Evolutionary conservation across 1,140 invertebrate genomes (phyloP).

Genomic region (Drosophila grimshawi): DNA sequence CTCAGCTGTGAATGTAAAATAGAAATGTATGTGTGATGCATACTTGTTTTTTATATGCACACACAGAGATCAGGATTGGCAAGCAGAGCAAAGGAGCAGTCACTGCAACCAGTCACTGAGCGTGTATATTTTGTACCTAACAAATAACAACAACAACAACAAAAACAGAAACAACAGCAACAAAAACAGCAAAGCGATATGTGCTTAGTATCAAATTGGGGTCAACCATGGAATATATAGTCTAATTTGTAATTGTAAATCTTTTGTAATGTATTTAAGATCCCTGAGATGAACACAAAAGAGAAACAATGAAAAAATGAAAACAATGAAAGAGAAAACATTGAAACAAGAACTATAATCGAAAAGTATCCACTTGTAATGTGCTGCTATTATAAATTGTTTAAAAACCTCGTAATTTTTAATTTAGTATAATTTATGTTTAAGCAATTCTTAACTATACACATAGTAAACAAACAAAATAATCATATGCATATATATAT

Average conservation of each 20-base stretch:
- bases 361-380: conserved; percentile 22
- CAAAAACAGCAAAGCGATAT: conserved; percentile 18
- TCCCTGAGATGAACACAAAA: not conserved
- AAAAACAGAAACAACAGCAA: conserved; percentile 22
- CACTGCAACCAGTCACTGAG: conserved; percentile 4
- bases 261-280: conserved; percentile 48
- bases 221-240: conserved; percentile 36
- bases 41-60: conserved; percentile 43
- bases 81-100: not conserved
- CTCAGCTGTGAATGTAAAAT: conserved; percentile 69
- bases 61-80: conserved; percentile 18
- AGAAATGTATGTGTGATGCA: conserved; percentile 49
- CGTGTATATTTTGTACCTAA: conserved; percentile 69
- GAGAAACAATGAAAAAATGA: conserved; percentile 1
- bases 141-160: conserved; percentile 37
- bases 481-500: conserved; percentile 33
- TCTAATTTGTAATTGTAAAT: conserved; percentile 46
- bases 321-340: not conserved
- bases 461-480: conserved; percentile 44
- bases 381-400: conserved; percentile 47
- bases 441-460: conserved; percentile 72
- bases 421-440: conserved; percentile 68
- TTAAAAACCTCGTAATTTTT: conserved; percentile 69
- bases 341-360: conserved; percentile 14
- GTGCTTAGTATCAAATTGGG: conserved; percentile 12